A percentile compares a stretch with the other conserved stretches of the same genome.
These are phyloP conservation scores for Panzeria rudis DNA, from an alignment of 2,888 invertebrate genomes.

Conservation along the genomic window DNA sequence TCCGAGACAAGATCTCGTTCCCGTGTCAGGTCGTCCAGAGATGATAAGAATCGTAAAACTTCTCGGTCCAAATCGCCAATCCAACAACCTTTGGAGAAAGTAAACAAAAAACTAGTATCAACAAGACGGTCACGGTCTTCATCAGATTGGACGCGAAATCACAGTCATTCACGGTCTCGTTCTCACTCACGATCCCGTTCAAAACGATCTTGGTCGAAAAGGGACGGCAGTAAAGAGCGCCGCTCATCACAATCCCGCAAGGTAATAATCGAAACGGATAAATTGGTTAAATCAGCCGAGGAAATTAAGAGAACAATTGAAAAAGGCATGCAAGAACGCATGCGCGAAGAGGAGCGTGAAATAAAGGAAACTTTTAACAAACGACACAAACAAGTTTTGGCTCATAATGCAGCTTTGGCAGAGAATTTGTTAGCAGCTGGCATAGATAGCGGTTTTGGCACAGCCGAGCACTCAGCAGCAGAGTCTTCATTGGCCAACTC, in stretches of 20 bases:
- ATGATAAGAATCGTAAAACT: slow-evolving; percentile 64
- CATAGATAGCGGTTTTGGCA: slow-evolving; percentile 59
- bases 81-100: slow-evolving; percentile 74
- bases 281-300: slow-evolving; percentile 80
- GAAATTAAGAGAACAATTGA: slow-evolving; percentile 81
- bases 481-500: slow-evolving; percentile 48
- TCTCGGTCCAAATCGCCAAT: slow-evolving; percentile 67
- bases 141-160: slow-evolving; percentile 75
- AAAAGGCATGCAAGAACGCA: slow-evolving; percentile 79
- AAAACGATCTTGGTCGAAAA: slow-evolving; percentile 74
- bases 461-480: slow-evolving; percentile 60
- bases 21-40: slow-evolving; percentile 53
- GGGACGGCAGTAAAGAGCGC: slow-evolving; percentile 73
- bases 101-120: slow-evolving; percentile 80
- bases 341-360: slow-evolving; percentile 79
- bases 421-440: slow-evolving; percentile 59
- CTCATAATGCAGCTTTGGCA: slow-evolving; percentile 63
- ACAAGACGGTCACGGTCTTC: slow-evolving; percentile 81
- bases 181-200: slow-evolving; percentile 68
- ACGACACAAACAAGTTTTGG: slow-evolving; percentile 72
- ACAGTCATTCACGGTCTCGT: slow-evolving; percentile 74
- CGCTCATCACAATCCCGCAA: slow-evolving; percentile 73
- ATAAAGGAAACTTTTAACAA: slow-evolving; percentile 76
- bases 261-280: slow-evolving; percentile 79
- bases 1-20: slow-evolving; percentile 72